Conservation (phyloP, 2,888 invertebrate species). For the Merodon equestris region DNA sequence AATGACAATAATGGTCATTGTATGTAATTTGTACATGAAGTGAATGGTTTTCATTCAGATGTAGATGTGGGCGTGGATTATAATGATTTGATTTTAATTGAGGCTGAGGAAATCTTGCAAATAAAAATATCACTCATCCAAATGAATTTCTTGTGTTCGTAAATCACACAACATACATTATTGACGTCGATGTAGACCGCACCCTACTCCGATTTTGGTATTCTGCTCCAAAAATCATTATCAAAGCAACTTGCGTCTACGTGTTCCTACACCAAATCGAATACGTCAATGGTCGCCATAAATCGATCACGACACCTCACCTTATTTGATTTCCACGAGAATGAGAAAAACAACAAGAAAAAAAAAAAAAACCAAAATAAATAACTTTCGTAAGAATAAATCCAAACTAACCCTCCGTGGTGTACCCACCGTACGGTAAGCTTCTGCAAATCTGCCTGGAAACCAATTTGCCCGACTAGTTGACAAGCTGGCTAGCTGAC, state of each 20-base stretch:
- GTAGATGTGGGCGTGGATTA: constrained; percentile 4
- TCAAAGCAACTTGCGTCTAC: constrained; percentile 15
- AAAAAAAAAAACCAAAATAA: no score
- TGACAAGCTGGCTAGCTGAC: constrained; percentile 33
- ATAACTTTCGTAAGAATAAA: no score
- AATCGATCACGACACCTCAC: constrained; percentile 50
- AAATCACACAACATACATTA: no score
- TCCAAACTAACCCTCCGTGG: no score
- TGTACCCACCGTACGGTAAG: no score
- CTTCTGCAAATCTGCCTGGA: constrained; percentile 2
- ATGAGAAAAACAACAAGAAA: no score
- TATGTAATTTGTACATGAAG: constrained; percentile 61
- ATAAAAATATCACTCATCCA: no score
- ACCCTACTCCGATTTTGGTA: no score
- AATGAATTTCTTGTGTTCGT: no score
- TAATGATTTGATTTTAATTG: constrained; percentile 45
- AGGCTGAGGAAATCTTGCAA: not conserved
- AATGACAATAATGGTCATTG: constrained; percentile 41
- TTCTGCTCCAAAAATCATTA: no score
- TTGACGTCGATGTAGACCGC: no score
- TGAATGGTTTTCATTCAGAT: constrained; percentile 62
- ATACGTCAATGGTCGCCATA: constrained; percentile 23
- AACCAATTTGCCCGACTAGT: constrained; percentile 21
- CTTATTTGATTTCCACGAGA: constrained; percentile 37
- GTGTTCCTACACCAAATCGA: constrained; percentile 32